Conservation (phyloP, 1,140 invertebrate genomes). For the Conus betulinus region DNA sequence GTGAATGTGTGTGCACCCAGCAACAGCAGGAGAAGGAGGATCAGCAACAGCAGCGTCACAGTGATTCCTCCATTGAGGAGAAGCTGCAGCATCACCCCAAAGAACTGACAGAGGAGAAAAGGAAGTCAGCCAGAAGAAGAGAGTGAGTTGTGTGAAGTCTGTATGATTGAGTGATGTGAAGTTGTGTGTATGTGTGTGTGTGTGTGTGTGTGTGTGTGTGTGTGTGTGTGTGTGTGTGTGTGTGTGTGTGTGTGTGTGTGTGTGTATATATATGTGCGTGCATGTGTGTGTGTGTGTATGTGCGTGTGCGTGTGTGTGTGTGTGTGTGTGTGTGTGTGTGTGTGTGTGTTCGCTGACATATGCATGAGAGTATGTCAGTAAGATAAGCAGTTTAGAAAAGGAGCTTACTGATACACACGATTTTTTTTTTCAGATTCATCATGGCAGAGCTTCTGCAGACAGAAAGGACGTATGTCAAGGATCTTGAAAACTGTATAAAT, state of each 20-base stretch:
- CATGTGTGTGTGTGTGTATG: no score
- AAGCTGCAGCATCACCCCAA: slow-evolving; percentile 81
- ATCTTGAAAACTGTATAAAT: slow-evolving; percentile 95
- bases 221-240: slow-evolving; percentile 6
- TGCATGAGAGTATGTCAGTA: no score
- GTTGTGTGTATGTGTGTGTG: neutral
- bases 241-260: neutral
- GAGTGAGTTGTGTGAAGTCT: slow-evolving; percentile 81
- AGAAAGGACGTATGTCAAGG: slow-evolving; percentile 98
- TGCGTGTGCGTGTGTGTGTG: neutral
- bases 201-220: neutral
- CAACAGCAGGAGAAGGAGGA: slow-evolving; percentile 62
- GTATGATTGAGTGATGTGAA: no score
- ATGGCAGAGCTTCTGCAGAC: slow-evolving; percentile 99
- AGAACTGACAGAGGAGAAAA: slow-evolving; percentile 94
- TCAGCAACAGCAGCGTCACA: slow-evolving; percentile 63
- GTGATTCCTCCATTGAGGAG: slow-evolving; percentile 87
- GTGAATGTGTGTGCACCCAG: no score
- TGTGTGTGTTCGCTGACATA: no score
- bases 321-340: neutral
- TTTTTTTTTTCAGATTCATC: slow-evolving; percentile 83
- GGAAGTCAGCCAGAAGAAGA: slow-evolving; percentile 93
- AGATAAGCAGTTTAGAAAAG: no score
- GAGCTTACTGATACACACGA: no score
- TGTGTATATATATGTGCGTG: neutral